A percentile compares a stretch with the other conserved stretches of the same genome.
Evolutionary conservation across 2,888 invertebrate species (phyloP).

Genomic region (Macrophya alboannulata): DNA sequence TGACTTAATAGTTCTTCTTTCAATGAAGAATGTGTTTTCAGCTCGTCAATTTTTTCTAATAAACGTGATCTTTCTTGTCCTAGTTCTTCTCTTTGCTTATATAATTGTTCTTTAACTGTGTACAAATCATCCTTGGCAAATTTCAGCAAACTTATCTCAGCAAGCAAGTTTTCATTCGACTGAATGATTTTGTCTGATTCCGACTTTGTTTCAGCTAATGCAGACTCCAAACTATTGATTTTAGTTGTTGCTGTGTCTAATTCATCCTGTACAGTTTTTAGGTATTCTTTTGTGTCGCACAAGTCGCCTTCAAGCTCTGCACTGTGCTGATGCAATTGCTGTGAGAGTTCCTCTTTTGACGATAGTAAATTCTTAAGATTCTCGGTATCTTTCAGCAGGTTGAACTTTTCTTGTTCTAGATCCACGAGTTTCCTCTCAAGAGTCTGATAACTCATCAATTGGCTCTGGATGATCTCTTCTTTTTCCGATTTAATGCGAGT

Average conservation of each 20-base stretch:
- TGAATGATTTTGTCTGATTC: background rate
- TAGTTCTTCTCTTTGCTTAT: slow-evolving; percentile 57
- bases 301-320: slow-evolving; percentile 59
- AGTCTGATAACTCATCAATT: background rate
- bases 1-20: slow-evolving; percentile 30
- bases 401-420: slow-evolving; percentile 24
- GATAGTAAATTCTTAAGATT: slow-evolving; percentile 52
- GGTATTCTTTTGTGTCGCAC: slow-evolving; percentile 41
- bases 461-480: slow-evolving; percentile 15
- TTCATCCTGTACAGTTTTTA: slow-evolving; percentile 59
- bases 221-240: slow-evolving; percentile 10
- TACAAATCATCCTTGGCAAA: background rate
- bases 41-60: slow-evolving; percentile 50
- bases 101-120: slow-evolving; percentile 50
- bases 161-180: background rate
- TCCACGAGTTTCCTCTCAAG: background rate
- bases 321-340: slow-evolving; percentile 58
- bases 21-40: background rate
- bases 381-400: slow-evolving; percentile 54
- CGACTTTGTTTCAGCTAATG: background rate
- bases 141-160: background rate
- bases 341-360: slow-evolving; percentile 57
- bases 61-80: slow-evolving; percentile 56
- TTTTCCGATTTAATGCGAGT: background rate
- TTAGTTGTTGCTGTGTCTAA: slow-evolving; percentile 59